Evolutionary conservation across 2,888 invertebrate genomes (phyloP), one percentile per base, ranked within the genome.

Genomic region (Polydrusus cervinus): DNA sequence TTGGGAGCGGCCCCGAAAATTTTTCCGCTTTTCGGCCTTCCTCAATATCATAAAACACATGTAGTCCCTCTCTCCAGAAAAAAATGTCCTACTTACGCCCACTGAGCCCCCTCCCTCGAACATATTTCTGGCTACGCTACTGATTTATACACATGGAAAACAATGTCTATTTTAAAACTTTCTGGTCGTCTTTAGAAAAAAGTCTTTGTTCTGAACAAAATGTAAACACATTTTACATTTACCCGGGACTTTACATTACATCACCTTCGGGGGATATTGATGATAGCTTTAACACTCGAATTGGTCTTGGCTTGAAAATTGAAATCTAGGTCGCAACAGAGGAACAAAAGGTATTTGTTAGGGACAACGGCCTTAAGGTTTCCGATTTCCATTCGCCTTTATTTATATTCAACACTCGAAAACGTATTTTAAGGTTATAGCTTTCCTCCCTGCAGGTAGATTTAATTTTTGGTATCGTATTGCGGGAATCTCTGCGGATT

Each of bases 331-430:
- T 16, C 11, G 16, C 53, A 30, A n/a, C 25, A n/a, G 9, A 30
- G 16, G 25, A 53, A 53, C 53, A 53, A 53, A 53, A n/a, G 53
- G 53, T 53, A 47, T 47, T 47, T 47, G 25, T 53, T 30, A 9
- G 30, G 53, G 25, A 53, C 53, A 53, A 30, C 13, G 30, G 53
- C 53, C 18, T 53, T 11, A 53, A 53, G 25, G 53, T 30, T 53
- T 53, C 53, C 53, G 14, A 53, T 53, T 53, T 53, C 53, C 25
- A 53, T 53, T 53, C 53, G 13, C n/a, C 53, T 53, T n/a, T 53
- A 20, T 53, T 53, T 53, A 30, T 53, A 53, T 53, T 53, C 25
- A 25, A 30, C 53, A 53, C 25, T 53, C 53, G n/a, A 53, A 53
- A 30, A 30, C 30, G 53, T 53, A 25, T 53, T 53, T 53, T 53